Base-by-base conservation (phyloP, 2,888 invertebrate genomes). In the Deroplatys truncata region DNA sequence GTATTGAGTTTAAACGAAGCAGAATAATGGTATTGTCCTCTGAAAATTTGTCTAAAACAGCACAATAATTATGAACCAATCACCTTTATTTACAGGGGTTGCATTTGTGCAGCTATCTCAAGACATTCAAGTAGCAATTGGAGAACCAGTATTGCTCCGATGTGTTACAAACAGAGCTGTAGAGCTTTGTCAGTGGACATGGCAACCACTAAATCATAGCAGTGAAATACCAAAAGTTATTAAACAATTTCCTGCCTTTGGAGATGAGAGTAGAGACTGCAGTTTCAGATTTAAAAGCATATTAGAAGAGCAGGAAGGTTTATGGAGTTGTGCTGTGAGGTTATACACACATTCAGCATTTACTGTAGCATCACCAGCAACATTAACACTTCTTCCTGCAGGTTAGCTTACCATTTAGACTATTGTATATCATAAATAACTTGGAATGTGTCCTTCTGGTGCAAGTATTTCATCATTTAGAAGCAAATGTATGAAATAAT, bases 311-410 rank as follows among this genome's bases (percentile, higher is more conserved):
- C 93, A 93, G 90, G 93, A 93, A 90, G 93, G 93, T 2, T 91
- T 93, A n/a, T 93, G 93, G 93, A 93, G 92, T 20, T 93, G 93
- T 90, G 93, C 93, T 13, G 93, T 93, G 28, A 91, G 93, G 83
- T 91, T 93, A 85, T 92, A 92, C 28, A 91, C 92, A 0, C 92
- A 91, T 28, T 93, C 93, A 43, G 92, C 92, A 31, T 91, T 93
- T 31, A 93, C 93, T 91, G 92, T 92, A 90, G 93, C 93, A n/a
- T 83, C 87, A 25, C 92, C 93, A 1, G 93, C 93, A 8, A 93
- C 92, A 29, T 92, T 93, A 7, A 92, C 92, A 84, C 92, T 93
- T 83, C 90, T 93, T 31, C 93, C 93, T 0, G 92, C 93, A 56
- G 93, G 93, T 93, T 91, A 90, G 91, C 91, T 72, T 72, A 72